phyloP scores from a whole-genome alignment of 1,140 invertebrate species.

The Parapsyche elsis region DNA sequence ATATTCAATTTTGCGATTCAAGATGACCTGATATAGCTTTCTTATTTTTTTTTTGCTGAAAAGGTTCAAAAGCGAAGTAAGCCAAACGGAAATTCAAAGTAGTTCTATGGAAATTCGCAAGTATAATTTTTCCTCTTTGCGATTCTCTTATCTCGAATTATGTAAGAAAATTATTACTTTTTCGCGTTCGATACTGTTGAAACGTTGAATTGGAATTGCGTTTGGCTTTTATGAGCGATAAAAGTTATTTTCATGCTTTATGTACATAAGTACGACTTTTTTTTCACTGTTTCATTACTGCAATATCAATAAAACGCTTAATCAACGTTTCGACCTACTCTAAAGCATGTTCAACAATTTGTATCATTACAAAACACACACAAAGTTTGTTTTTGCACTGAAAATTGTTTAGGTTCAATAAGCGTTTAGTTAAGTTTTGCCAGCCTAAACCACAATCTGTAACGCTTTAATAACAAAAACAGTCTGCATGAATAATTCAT shows the following conservation, averaged over 20 bases:
- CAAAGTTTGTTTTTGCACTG: neutral
- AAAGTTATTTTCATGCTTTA: too few species aligned
- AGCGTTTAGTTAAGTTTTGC: neutral
- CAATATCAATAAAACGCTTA: neutral
- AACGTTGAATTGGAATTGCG: too few species aligned
- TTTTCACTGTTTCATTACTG: too few species aligned
- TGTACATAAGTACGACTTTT: too few species aligned
- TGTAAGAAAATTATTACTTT: too few species aligned
- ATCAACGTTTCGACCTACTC: neutral
- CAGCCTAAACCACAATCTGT: neutral
- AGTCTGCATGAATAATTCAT: neutral
- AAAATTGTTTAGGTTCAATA: neutral
- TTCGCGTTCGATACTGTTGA: too few species aligned
- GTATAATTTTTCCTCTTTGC: neutral
- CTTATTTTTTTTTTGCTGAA: neutral
- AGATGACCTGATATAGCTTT: neutral
- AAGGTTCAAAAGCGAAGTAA: neutral
- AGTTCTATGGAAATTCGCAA: neutral
- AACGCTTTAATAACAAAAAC: neutral
- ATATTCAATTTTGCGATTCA: neutral
- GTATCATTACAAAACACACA: conserved; percentile 4
- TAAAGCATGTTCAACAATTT: neutral
- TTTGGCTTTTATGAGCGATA: too few species aligned
- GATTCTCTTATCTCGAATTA: neutral
- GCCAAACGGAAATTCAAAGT: conserved; percentile 3